These are phyloP conservation scores for Galaxea fascicularis DNA, from an alignment of 92 coral and sea anemone genomes.

Conservation along the genomic window DNA sequence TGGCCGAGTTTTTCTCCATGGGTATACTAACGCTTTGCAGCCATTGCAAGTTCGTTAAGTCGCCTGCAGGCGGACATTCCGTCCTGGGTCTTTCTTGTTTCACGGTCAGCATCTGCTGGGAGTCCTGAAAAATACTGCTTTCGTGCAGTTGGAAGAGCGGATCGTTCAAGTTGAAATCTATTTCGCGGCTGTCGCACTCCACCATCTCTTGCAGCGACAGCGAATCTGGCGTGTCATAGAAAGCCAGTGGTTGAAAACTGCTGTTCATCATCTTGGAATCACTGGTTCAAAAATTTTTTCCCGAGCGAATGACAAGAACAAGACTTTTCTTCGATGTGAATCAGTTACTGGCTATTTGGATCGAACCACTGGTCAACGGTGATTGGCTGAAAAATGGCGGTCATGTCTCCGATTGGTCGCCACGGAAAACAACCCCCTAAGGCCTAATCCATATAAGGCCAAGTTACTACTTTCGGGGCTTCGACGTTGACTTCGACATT, in stretches of 20 bases:
- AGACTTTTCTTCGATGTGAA: constrained; percentile 84
- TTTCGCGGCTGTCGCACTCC: constrained; percentile 95
- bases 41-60: constrained; percentile 98
- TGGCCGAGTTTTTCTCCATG: constrained; percentile 84
- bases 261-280: constrained; percentile 81
- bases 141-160: constrained; percentile 90
- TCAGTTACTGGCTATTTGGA: constrained; percentile 99
- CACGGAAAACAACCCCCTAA: constrained; percentile 91
- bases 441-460: constrained; percentile 94
- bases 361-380: constrained; percentile 72
- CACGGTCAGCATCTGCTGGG: constrained; percentile 70
- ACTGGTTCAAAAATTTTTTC: constrained; percentile 62
- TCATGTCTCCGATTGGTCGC: constrained; percentile 86
- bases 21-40: constrained; percentile 98
- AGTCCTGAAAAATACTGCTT: constrained; percentile 62
- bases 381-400: constrained; percentile 87
- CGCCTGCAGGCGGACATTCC: constrained; percentile 82
- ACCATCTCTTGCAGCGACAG: constrained; percentile 95
- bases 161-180: constrained; percentile 98
- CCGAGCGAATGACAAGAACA: constrained; percentile 59
- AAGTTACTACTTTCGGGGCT: constrained; percentile 99
- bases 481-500: constrained; percentile 70
- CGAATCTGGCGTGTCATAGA: constrained; percentile 81
- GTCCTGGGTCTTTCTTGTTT: constrained; percentile 82
- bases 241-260: constrained; percentile 66